Conservation (phyloP, 2,888 invertebrate genomes). For the Amphipyra berbera region DNA sequence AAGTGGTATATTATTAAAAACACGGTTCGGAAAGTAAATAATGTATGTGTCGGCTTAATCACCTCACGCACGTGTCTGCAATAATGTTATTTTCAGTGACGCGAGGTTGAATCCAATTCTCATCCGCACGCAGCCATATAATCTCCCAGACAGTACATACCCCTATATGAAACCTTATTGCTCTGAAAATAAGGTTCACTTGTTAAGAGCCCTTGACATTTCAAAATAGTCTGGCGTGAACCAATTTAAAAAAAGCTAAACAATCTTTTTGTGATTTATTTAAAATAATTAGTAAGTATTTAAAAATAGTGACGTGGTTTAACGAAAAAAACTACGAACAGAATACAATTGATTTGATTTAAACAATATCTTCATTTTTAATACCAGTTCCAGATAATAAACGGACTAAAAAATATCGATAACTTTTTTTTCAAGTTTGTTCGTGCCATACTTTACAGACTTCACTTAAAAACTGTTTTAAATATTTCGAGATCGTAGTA, state of each 20-base stretch:
- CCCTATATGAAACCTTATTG: conserved; percentile 80
- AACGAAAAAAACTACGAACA: too few relatives aligned
- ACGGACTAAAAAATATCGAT: too few relatives aligned
- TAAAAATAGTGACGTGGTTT: too few relatives aligned
- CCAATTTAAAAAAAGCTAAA: too few relatives aligned
- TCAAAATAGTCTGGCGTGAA: background rate
- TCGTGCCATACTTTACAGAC: background rate
- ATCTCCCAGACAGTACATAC: conserved; percentile 65
- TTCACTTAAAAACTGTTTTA: conserved; percentile 42
- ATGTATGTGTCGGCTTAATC: conserved; percentile 69
- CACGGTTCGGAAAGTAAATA: conserved; percentile 59
- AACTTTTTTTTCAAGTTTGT: too few relatives aligned
- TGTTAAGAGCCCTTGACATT: conserved; percentile 46
- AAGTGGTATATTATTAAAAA: conserved; percentile 43
- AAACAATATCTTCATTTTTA: too few relatives aligned
- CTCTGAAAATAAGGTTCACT: conserved; percentile 68
- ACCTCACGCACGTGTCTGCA: conserved; percentile 75
- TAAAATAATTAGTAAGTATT: too few relatives aligned
- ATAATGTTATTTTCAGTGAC: conserved; percentile 83
- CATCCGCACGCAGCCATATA: conserved; percentile 82
- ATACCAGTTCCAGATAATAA: too few relatives aligned
- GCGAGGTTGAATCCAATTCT: conserved; percentile 79
- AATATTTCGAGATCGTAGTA: conserved; percentile 56
- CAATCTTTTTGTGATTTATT: too few relatives aligned
- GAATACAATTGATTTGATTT: too few relatives aligned